A percentile compares a stretch with the other conserved stretches of the same genome.
These are phyloP conservation scores for Todiramphus saurophagus DNA, from an alignment of 2,113 vertebrate species.

Conservation along the genomic window DNA sequence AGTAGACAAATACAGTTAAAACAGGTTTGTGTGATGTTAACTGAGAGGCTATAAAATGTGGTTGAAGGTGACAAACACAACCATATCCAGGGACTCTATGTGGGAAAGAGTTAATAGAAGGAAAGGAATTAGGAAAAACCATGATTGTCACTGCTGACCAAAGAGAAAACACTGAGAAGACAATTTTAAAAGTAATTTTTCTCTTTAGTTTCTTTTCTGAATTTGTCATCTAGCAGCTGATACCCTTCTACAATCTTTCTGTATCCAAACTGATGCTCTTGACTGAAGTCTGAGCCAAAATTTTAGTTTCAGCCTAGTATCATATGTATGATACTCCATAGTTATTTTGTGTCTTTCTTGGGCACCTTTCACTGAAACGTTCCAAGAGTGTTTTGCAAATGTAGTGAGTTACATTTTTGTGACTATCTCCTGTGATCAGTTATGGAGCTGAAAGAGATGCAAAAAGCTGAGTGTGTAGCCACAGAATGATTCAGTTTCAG, in stretches of 20 bases:
- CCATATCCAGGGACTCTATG: background rate
- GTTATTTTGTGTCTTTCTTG: background rate
- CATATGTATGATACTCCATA: background rate
- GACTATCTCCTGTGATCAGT: background rate
- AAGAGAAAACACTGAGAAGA: background rate
- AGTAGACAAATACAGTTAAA: background rate
- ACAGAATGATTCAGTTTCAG: background rate
- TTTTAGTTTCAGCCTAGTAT: background rate
- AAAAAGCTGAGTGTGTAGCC: background rate
- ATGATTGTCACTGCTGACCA: background rate
- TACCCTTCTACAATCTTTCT: background rate
- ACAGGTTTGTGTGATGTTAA: background rate
- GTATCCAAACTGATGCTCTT: background rate
- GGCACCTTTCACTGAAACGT: background rate
- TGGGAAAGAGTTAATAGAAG: background rate
- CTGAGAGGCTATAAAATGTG: background rate
- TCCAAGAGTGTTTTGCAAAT: background rate
- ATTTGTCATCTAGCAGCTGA: background rate
- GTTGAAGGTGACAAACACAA: background rate
- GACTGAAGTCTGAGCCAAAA: background rate
- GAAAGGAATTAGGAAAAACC: background rate
- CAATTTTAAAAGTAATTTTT: background rate
- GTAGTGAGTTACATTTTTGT: background rate
- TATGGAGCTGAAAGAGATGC: background rate
- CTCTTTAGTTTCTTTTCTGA: background rate